phyloP scores from a whole-genome alignment of 2,888 invertebrate genomes.

The Linyphia triangularis region DNA sequence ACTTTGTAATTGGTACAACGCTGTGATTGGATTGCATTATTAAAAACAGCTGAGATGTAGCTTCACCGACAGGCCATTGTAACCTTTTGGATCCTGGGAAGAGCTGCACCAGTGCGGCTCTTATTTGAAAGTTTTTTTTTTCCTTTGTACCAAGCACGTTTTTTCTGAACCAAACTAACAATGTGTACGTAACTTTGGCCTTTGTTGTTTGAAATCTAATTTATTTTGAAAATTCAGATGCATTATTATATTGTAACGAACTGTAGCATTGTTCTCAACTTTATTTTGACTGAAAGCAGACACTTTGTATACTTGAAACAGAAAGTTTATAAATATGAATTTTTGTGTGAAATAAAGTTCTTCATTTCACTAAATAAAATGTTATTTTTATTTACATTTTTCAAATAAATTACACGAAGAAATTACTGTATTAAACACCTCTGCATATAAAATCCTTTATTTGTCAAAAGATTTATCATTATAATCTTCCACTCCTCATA shows the following conservation, averaged over 20 bases:
- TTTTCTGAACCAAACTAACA: conserved; percentile 66
- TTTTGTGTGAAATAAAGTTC: conserved; percentile 71
- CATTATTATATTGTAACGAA: conserved; percentile 38
- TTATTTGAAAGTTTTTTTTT: conserved; percentile 52
- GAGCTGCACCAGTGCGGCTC: conserved; percentile 21
- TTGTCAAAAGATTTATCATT: too few species aligned
- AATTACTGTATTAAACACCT: too few species aligned
- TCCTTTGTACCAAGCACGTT: conserved; percentile 28
- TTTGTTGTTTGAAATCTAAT: conserved; percentile 70
- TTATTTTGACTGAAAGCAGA: conserved; percentile 75
- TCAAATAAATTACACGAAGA: too few species aligned
- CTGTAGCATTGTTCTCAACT: conserved; percentile 65
- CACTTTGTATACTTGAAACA: conserved; percentile 75
- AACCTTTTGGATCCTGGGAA: conserved; percentile 9
- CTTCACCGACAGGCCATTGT: conserved; percentile 54
- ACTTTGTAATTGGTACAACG: conserved; percentile 72
- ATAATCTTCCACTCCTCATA: too few species aligned
- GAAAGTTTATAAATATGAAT: conserved; percentile 74
- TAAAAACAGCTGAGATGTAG: conserved; percentile 60
- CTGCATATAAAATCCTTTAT: too few species aligned
- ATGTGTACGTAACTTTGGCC: conserved; percentile 62
- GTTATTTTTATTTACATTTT: not conserved
- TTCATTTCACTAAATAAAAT: conserved; percentile 69
- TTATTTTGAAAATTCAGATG: conserved; percentile 67
- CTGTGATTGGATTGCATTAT: conserved; percentile 72